Evolutionary conservation across 2,113 vertebrate genomes (phyloP), one percentile per base, ranked within the genome.

Genomic region (Eira barbara): DNA sequence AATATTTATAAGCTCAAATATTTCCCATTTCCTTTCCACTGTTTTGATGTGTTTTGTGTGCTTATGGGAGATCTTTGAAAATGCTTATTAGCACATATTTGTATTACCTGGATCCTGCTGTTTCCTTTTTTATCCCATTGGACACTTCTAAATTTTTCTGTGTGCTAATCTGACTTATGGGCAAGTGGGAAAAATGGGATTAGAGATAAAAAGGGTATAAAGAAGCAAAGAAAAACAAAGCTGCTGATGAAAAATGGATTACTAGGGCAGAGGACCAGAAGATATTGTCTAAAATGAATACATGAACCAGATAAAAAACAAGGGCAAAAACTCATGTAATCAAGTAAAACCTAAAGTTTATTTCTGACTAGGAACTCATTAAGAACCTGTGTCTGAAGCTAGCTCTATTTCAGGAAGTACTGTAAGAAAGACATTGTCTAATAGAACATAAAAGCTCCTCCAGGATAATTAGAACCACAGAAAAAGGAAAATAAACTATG

Each of bases 321-420:
- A 80, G 74, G 42, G 39, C 42, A 82, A 55, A 93, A 23, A 69
- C 15, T 52, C 52, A 86, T 1, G 47, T n/a, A 93, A 79, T 42
- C 85, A 34, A 65, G 86, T 73, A 97, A 95, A 90, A 90, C 25
- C 52, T 20, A 57, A 84, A 23, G 59, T 59, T 86, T 86, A 94
- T 69, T 81, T 65, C 52, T 52, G 23, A 89, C 55, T 10, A 87
- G 42, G 21, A 27, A 84, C 15, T 93, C 39, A 13, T 18, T 83
- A 82, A 81, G 45, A 91, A 57, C 1, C 31, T 88, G 21, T 47
- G 27, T 31, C 42, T 78, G 15, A 89, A 94, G 31, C 31, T 81
- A 89, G 21, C 34, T 73, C 31, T 79, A 73, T 69, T 74, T 96
- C 31, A 97, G 57, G 21, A 89, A 82, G 87, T 36, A 86, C 6